phyloP scores from a whole-genome alignment of 2,797 vertebrate species.

The Mareca penelope region DNA sequence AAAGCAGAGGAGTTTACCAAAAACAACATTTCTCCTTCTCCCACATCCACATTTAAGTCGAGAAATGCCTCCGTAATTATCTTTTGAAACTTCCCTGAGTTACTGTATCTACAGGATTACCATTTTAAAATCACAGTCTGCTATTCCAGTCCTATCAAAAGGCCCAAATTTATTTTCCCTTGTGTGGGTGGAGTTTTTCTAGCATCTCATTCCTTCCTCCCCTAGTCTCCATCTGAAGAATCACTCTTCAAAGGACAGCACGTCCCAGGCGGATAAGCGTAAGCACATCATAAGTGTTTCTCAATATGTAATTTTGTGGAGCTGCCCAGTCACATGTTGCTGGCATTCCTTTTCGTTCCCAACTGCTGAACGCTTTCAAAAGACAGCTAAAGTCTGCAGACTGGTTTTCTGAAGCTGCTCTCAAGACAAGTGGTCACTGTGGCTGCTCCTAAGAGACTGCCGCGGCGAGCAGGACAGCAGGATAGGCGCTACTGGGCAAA shows the following conservation, averaged over 20 bases:
- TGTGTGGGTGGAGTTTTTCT: neutral
- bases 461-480: neutral
- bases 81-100: slow-evolving; percentile 62
- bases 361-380: slow-evolving; percentile 10
- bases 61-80: slow-evolving; percentile 22
- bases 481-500: neutral
- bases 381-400: neutral
- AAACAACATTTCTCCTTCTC: neutral
- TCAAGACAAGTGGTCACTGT: neutral
- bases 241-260: slow-evolving; percentile 15
- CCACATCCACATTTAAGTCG: slow-evolving; percentile 32
- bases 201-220: slow-evolving; percentile 25
- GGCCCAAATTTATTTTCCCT: neutral
- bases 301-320: neutral
- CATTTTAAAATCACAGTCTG: slow-evolving; percentile 46
- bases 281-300: slow-evolving; percentile 28
- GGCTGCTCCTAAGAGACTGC: neutral
- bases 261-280: neutral
- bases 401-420: neutral
- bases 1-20: slow-evolving; percentile 1
- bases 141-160: slow-evolving; percentile 21
- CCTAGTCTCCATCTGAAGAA: slow-evolving; percentile 19
- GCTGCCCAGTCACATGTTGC: neutral
- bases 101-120: slow-evolving; percentile 49
- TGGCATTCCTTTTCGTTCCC: slow-evolving; percentile 10